Evolutionary conservation across 2,113 vertebrate genomes (phyloP).

Genomic region (Neomonachus schauinslandi): DNA sequence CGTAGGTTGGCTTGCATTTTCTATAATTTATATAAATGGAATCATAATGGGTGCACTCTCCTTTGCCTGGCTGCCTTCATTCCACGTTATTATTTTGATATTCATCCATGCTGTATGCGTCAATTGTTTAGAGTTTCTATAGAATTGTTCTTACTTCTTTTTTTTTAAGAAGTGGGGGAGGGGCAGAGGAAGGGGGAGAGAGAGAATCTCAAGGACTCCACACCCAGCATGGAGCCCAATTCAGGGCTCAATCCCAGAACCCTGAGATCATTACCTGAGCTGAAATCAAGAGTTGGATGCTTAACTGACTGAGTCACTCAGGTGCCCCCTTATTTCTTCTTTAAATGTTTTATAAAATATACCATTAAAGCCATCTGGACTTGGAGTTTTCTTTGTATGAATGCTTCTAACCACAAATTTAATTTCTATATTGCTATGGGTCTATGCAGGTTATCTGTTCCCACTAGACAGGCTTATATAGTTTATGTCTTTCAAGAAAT

Average conservation of each 20-base stretch:
- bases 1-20: neutral
- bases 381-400: neutral
- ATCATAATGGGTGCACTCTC: neutral
- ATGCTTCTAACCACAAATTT: neutral
- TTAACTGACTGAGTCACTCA: neutral
- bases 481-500: neutral
- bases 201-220: neutral
- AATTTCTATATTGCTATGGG: neutral
- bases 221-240: neutral
- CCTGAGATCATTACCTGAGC: neutral
- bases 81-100: neutral
- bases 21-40: neutral
- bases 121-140: neutral
- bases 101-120: neutral
- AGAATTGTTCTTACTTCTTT: neutral
- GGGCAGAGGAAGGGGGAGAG: neutral
- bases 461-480: neutral
- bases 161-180: neutral
- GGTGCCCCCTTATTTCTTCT: neutral
- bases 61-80: neutral
- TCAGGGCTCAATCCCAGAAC: neutral
- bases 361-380: neutral
- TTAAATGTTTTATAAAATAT: neutral
- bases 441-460: neutral
- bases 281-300: neutral